phyloP scores from a whole-genome alignment of 1,140 invertebrate genomes.

The Venustaconcha ellipsiformis region DNA sequence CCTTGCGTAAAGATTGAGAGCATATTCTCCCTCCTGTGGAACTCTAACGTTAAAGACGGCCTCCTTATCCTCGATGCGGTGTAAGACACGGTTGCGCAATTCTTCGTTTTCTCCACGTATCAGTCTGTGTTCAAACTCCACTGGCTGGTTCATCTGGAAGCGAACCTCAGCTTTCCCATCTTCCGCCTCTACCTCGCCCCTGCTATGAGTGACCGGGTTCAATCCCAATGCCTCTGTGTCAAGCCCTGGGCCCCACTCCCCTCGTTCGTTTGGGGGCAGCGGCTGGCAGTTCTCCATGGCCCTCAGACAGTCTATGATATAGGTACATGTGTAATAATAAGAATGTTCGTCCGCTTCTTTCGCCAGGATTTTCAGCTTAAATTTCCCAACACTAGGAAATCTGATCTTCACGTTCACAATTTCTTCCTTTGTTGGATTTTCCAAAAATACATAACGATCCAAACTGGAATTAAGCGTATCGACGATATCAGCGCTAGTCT shows the following conservation, averaged over 20 bases:
- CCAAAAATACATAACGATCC: conserved; percentile 48
- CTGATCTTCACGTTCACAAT: conserved; percentile 38
- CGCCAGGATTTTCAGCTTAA: conserved; percentile 45
- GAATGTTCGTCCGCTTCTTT: conserved; percentile 39
- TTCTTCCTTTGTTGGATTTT: conserved; percentile 38
- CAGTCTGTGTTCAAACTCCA: conserved; percentile 50
- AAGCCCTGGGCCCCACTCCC: conserved; percentile 50
- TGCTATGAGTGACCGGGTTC: conserved; percentile 43
- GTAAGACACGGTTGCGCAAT: conserved; percentile 37
- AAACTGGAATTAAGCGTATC: conserved; percentile 30
- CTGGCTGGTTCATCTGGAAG: conserved; percentile 40
- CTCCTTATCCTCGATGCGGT: conserved; percentile 41
- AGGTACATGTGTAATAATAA: conserved; percentile 35
- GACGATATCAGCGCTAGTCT: conserved; percentile 18
- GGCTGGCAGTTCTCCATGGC: conserved; percentile 39
- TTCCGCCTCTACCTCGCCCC: conserved; percentile 44
- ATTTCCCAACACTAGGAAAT: conserved; percentile 43
- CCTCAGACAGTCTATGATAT: conserved; percentile 38
- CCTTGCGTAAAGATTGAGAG: conserved; percentile 44
- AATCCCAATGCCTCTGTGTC: conserved; percentile 49
- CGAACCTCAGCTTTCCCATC: conserved; percentile 48
- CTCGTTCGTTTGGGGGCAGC: conserved; percentile 43
- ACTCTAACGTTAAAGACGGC: conserved; percentile 42
- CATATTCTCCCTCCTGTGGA: conserved; percentile 45
- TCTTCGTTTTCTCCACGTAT: conserved; percentile 39